Evolutionary conservation across 2,797 vertebrate species (phyloP).

Genomic region (Cossypha heuglini): DNA sequence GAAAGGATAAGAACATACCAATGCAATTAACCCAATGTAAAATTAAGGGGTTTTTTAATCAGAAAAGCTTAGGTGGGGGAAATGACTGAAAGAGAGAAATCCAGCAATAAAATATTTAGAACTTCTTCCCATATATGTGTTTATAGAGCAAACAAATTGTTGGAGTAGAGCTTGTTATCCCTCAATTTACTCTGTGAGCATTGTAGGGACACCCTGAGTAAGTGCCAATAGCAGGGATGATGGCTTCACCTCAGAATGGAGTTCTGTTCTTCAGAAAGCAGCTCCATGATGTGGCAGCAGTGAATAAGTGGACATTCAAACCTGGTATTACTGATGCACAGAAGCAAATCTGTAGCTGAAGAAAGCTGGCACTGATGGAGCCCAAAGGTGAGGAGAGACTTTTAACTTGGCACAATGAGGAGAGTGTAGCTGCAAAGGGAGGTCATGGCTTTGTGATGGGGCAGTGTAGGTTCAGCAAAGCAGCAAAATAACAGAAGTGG

Average conservation of each 20-base stretch:
- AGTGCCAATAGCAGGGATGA: neutral
- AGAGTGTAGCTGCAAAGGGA: neutral
- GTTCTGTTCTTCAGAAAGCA: neutral
- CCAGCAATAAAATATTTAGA: neutral
- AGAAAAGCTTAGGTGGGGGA: neutral
- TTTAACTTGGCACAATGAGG: neutral
- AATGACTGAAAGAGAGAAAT: neutral
- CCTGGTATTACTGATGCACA: neutral
- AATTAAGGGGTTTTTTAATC: rapidly evolving
- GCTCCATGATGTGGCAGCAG: neutral
- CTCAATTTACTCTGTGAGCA: neutral
- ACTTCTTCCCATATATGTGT: neutral
- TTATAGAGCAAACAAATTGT: neutral
- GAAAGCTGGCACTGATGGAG: neutral
- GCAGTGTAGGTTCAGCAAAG: neutral
- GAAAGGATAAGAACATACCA: neutral
- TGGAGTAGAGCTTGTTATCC: neutral
- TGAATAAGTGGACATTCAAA: neutral
- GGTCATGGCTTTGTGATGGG: neutral
- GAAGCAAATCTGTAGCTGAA: neutral
- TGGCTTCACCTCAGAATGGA: neutral
- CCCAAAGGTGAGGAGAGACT: neutral
- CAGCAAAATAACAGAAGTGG: neutral
- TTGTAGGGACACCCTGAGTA: rapidly evolving
- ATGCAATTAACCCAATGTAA: neutral